Base-by-base conservation (phyloP, 2,113 vertebrate species). In the Trichechus manatus region DNA sequence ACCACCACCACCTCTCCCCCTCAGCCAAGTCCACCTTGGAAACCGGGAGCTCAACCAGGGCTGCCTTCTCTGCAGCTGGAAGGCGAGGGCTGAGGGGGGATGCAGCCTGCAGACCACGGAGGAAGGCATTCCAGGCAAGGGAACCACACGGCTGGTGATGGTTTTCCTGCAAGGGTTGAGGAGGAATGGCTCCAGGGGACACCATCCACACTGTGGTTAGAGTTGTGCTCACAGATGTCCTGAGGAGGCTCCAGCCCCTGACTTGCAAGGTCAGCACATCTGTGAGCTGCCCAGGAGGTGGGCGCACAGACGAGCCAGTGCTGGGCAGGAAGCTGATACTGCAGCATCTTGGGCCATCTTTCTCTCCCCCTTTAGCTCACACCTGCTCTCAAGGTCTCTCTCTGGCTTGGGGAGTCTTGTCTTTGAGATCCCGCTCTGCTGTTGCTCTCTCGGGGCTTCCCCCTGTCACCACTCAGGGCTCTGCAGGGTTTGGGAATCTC, bases 181-280 rank as follows among this genome's bases (percentile, higher is more conserved):
- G 59, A 42, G 39, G 63, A 44, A 9, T 1, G 6, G 8, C 4
- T 13, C 33, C 39, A 33, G 11, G 47, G 72, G 39, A 6, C 63
- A 36, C 87, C 0, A 0, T 13, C 14, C n/a, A 23, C 63, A 22
- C 22, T 63, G 75, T 3, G 27, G 39, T 59, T 15, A 0, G 14
- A 78, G n/a, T 31, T 3, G 17, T 33, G 61, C 25, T 42, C 42
- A 27, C 14, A 0, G 42, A 1, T 31, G 5, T 11, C 13, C 44
- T 3, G 1, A n/a, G 27, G 22, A 63, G 22, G 7, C 47, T 44
- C 27, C 27, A 11, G 56, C 33, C 47, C 23, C 19, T 4, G 13
- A 15, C 20, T 50, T 50, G 3, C 0, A 0, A 72, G 50, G 59
- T 14, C 29, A 10, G 22, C 61, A 6, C 31, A 44, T 50, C 56